Conservation (phyloP, 2,888 invertebrate species). For the Andrena bicolor region DNA sequence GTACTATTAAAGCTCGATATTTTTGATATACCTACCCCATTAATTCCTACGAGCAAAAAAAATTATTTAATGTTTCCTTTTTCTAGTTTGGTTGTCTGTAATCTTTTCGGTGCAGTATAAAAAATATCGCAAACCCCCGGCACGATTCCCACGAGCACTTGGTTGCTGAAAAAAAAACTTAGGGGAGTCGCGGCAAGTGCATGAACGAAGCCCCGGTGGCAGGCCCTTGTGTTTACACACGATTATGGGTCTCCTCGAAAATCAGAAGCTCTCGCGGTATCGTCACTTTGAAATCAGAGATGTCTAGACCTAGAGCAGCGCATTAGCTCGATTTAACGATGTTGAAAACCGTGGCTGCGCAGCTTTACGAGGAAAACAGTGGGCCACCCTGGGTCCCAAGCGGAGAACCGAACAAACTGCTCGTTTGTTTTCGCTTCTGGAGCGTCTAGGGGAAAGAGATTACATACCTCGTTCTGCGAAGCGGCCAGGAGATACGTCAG, state of each 20-base stretch:
- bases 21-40: no score
- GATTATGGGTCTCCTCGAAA: slow-evolving; percentile 46
- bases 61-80: slow-evolving; percentile 1
- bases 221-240: slow-evolving; percentile 54
- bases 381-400: background rate
- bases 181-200: slow-evolving; percentile 32
- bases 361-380: background rate
- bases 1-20: no score
- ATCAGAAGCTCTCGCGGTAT: slow-evolving; percentile 29
- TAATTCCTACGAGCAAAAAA: background rate
- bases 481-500: slow-evolving; percentile 10
- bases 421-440: slow-evolving; percentile 47
- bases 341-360: slow-evolving; percentile 19
- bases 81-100: background rate
- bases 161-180: slow-evolving; percentile 1
- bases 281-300: slow-evolving; percentile 65
- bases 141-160: slow-evolving; percentile 55
- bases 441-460: slow-evolving; percentile 13
- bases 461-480: background rate
- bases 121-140: slow-evolving; percentile 1
- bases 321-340: slow-evolving; percentile 59
- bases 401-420: slow-evolving; percentile 51
- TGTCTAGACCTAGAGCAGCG: slow-evolving; percentile 45
- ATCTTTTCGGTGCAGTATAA: background rate
- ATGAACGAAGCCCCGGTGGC: slow-evolving; percentile 48